phyloP scores from a whole-genome alignment of 2,113 vertebrate species.

The Cyanoderma ruficeps region DNA sequence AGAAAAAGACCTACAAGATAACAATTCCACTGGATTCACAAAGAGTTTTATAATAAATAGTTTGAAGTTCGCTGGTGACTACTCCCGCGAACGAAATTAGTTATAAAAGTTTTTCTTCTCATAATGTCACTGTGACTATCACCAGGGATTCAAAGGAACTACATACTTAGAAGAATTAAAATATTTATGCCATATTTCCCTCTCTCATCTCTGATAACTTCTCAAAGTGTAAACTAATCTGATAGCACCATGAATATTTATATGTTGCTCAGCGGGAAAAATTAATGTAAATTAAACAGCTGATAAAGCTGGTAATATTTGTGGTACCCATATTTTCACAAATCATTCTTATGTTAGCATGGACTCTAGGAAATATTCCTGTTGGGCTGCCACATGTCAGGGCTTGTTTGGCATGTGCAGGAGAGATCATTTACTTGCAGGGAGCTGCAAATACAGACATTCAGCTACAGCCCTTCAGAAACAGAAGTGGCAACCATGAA shows the following conservation, averaged over 20 bases:
- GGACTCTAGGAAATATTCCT: neutral
- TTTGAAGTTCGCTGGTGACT: neutral
- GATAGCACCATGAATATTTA: constrained; percentile 37
- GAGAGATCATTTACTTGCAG: neutral
- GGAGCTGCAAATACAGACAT: neutral
- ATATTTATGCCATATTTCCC: constrained; percentile 11
- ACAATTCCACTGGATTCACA: neutral
- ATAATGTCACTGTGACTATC: neutral
- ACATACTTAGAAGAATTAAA: neutral
- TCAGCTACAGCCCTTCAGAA: neutral
- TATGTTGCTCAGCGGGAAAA: constrained; percentile 10
- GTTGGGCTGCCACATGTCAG: neutral
- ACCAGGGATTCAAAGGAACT: neutral
- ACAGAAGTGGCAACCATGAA: neutral
- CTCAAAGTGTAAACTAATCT: constrained; percentile 3
- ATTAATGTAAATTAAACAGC: constrained; percentile 25
- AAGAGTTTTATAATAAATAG: neutral
- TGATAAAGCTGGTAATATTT: neutral
- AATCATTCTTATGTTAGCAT: neutral
- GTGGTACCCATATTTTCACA: neutral
- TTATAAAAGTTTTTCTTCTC: neutral
- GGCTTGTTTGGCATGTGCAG: neutral
- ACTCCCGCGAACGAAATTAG: neutral
- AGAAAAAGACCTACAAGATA: neutral
- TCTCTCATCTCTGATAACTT: neutral